A percentile compares a stretch with the other conserved stretches of the same genome.
These are phyloP conservation scores for Caenorhabditis sp. DNA, from an alignment of 2,888 invertebrate genomes.

Conservation along the genomic window DNA sequence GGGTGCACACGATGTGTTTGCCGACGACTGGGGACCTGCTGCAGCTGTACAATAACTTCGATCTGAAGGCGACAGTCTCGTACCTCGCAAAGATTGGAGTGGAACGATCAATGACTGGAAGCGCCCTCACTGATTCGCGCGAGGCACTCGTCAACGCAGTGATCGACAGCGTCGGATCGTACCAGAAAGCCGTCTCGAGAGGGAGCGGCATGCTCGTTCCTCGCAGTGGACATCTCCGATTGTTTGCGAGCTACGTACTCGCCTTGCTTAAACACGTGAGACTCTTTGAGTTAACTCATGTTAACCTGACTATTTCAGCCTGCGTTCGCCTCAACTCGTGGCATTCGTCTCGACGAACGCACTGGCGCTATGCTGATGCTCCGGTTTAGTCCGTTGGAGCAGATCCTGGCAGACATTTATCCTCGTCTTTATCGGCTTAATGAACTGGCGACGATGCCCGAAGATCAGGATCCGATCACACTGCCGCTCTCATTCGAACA, in stretches of 20 bases:
- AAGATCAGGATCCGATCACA: conserved; percentile 81
- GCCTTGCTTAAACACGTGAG: conserved; percentile 86
- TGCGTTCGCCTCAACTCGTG: conserved; percentile 88
- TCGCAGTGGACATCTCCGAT: conserved; percentile 85
- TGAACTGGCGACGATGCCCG: conserved; percentile 67
- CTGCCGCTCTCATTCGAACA: conserved; percentile 88
- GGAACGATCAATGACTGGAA: conserved; percentile 88
- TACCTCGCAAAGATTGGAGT: conserved; percentile 97
- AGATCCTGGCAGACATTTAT: conserved; percentile 89
- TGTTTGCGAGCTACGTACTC: conserved; percentile 90
- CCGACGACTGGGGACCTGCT: conserved; percentile 89
- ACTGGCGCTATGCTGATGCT: conserved; percentile 93
- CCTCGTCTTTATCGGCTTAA: conserved; percentile 93
- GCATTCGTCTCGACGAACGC: conserved; percentile 92
- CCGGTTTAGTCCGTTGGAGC: conserved; percentile 88
- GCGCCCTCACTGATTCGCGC: conserved; percentile 88
- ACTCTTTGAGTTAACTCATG: conserved; percentile 7
- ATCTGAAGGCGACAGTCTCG: conserved; percentile 89
- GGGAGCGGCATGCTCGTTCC: conserved; percentile 85
- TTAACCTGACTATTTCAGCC: too few relatives aligned
- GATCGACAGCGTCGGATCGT: conserved; percentile 87
- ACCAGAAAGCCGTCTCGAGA: conserved; percentile 64
- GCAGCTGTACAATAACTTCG: conserved; percentile 90
- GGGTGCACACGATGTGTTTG: conserved; percentile 96
- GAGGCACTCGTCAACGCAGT: conserved; percentile 97